Evolutionary conservation across 2,888 invertebrate species (phyloP), one percentile per base, ranked within the genome.

Genomic region (Drosophila hamatofila): DNA sequence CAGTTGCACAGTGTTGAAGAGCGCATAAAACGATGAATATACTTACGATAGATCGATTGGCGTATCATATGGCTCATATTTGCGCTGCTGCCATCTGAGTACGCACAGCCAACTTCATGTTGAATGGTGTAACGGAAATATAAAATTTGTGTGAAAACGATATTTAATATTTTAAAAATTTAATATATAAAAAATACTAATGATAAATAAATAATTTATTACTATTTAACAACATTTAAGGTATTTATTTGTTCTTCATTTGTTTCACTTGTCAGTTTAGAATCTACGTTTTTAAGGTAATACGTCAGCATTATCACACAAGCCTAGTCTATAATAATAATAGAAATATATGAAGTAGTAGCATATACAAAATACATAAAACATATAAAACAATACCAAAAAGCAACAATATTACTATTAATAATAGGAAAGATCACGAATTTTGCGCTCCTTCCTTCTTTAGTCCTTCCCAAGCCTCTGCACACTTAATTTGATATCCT

Each of bases 241-340:
- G 60, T 72, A 72, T 77, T 75, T 81, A 79, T 83, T 83, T 81
- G 70, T 78, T 84, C 75, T 68, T 58, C 59, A 18, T 69, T 81
- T 81, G 81, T 68, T 81, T 57, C 61, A 11, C 27, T 67, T 79
- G 41, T 37, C 57, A 61, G 66, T 73, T 68, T 78, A 69, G 56
- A 21, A 60, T 21, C 74, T 76, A 78, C 23, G 37, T 49, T 67
- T 63, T 60, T 56, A 78, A 78, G 75, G 75, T 75, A 78, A 78
- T 66, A 74, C 62, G 84, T 81, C 80, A 79, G 75, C 82, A 71
- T 65, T 85, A 84, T 88, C 83, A 84, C 89, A 84, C 56, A 74
- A 74, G 70, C 66, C 72, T 61, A 69, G 48, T 73, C 77, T 74
- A 79, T 21, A 63, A 79, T 30, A 63, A 60, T 70, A 51, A 60